Evolutionary conservation across 92 coral and sea anemone species (phyloP), one percentile per base, ranked within the genome.

Genomic region (Paragorgia papillata): DNA sequence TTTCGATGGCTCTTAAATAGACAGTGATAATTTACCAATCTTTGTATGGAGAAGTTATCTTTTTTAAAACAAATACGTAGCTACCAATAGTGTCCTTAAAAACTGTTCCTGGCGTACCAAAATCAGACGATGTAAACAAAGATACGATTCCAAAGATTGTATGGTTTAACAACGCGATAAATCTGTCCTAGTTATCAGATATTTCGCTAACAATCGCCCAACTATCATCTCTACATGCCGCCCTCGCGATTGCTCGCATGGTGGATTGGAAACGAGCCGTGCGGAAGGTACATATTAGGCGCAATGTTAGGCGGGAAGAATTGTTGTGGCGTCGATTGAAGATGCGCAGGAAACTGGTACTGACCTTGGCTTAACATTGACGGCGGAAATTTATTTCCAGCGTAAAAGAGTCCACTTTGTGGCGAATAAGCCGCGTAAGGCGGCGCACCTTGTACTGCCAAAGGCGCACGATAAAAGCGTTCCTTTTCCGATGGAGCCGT

Each of bases 231-330:
- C 64, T 55, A 71, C 17, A 71, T 30, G 3, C 78, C 64, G 12
- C 78, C 78, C 13, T 71, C 78, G 12, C 78, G 78, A 35, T 71
- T 87, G n/a, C 86, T 91, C 6, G 99, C 92, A 48, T 96, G 99
- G 89, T 91, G 92, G 67, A 95, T 93, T 18, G 97, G 99, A 24
- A 95, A 85, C 3, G 99, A 85, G 13, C 90, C 90, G 57, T 92
- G 80, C 22, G 92, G 95, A 18, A 88, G 76, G 80, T 95, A 95
- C 97, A 94, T 83, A 66, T 85, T 89, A 44, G 99, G 89, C 33
- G 89, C 83, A 40, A 89, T 84, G 69, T 90, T 97, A 24, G 97
- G 81, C 71, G 92, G 92, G 85, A 91, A 95, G 73, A 91, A 95
- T 14, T 92, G 83, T 25, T 89, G 95, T 27, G 99, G 76, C 60